A percentile compares a stretch with the other conserved stretches of the same genome.
Evolutionary conservation across 2,888 invertebrate species (phyloP).

Genomic region (Odontomyia ornata): DNA sequence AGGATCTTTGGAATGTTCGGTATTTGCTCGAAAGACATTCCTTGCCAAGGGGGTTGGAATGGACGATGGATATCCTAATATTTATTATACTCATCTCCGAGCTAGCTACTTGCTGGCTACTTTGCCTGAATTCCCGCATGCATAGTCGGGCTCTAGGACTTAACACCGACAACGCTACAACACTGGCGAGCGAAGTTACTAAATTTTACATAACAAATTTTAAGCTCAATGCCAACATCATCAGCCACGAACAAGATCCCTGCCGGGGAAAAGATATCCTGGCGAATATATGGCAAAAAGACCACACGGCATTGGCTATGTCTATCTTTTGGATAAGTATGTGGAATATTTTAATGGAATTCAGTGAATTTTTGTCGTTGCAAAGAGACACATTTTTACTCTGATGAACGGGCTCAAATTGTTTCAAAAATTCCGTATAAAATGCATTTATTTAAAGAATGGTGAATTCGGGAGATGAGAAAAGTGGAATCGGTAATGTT

Average conservation of each 20-base stretch:
- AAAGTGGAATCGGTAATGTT: too few relatives aligned
- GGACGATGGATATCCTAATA: constrained; percentile 15
- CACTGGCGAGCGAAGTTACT: constrained; percentile 5
- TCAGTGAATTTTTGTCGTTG: constrained; percentile 36
- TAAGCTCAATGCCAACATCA: too few relatives aligned
- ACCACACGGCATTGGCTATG: constrained; percentile 7
- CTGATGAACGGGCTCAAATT: constrained; percentile 20
- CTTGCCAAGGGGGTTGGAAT: not conserved
- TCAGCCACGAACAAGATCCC: too few relatives aligned
- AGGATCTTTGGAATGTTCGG: constrained; percentile 42
- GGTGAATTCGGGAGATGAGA: too few relatives aligned
- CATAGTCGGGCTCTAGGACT: not conserved
- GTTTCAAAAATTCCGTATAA: constrained; percentile 3
- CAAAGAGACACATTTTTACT: constrained; percentile 27
- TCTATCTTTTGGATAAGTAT: constrained; percentile 26
- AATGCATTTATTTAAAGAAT: too few relatives aligned
- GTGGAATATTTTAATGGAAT: constrained; percentile 44
- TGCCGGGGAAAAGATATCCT: too few relatives aligned
- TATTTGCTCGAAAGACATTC: constrained; percentile 26
- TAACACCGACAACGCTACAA: not conserved
- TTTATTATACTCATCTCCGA: constrained; percentile 20
- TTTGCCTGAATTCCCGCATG: too few relatives aligned
- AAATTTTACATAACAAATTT: constrained; percentile 9
- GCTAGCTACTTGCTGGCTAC: not conserved
- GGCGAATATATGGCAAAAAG: constrained; percentile 5